Conservation (phyloP, 2,888 invertebrate species). For the Platynereis dumerilii region DNA sequence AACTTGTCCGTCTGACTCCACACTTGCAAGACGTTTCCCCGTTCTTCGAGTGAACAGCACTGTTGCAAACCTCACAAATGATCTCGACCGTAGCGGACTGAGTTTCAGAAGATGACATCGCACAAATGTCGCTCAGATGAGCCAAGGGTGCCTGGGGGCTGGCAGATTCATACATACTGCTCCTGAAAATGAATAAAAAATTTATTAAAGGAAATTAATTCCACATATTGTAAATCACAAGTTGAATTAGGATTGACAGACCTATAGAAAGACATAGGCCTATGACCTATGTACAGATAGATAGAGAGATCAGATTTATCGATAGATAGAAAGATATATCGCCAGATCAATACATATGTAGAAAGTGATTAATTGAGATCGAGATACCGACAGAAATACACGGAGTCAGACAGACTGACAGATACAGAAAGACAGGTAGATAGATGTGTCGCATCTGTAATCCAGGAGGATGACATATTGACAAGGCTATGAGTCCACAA, state of each 20-base stretch:
- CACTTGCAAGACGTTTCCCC: slow-evolving; percentile 51
- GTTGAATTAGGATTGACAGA: not conserved
- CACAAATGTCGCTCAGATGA: slow-evolving; percentile 52
- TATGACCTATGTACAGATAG: no score
- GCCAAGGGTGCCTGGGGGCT: slow-evolving; percentile 61
- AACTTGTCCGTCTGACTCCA: slow-evolving; percentile 35
- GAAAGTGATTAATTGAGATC: no score
- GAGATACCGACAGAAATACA: no score
- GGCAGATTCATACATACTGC: slow-evolving; percentile 30
- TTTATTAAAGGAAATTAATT: no score
- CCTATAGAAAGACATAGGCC: not conserved
- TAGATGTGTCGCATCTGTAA: no score
- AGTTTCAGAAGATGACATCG: slow-evolving; percentile 39
- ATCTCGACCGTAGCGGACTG: slow-evolving; percentile 55
- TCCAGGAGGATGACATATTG: no score
- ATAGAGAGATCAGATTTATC: no score
- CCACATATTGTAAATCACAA: not conserved
- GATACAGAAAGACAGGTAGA: no score
- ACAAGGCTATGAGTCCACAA: no score
- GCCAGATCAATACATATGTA: no score
- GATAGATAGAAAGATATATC: no score
- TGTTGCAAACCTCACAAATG: slow-evolving; percentile 60
- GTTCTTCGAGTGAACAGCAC: slow-evolving; percentile 56
- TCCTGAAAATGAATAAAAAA: slow-evolving; percentile 8
- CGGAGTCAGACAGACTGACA: no score